Evolutionary conservation across 2,888 invertebrate genomes (phyloP), one percentile per base, ranked within the genome.

Genomic region (Mythimna loreyi): DNA sequence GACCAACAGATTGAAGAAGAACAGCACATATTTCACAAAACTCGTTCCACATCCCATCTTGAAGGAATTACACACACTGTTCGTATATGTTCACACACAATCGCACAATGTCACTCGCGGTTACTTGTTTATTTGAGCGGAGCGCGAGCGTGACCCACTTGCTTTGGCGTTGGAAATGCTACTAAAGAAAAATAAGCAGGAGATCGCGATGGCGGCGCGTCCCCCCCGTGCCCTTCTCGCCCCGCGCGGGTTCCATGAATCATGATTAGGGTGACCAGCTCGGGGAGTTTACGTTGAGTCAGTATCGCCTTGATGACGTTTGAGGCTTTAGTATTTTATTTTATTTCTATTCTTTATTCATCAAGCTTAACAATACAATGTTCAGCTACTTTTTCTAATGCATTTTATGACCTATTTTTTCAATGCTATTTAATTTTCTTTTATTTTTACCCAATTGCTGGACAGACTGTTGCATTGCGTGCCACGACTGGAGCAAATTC

Each of bases 11-110:
- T 98, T 98, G 96, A 98, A 97, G 93, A 97, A 96, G 92, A 98
- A 98, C 87, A 98, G 97, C 86, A 98, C 96, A 93, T 98, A 98
- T 96, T 98, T 98, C 91, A 98, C 97, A 94, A 97, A 97, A 92
- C 97, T 97, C 94, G 97, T 97, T 91, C 97, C 97, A 93, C 97
- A 97, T 95, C 96, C 96, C 97, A 97, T 97, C 89, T 94, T 96
- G 91, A 90, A 87, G 83, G 66, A 75, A 62, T 72, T 61, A 56
- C 71, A 75, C 90, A 97, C 97, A 92, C 97, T 85, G 75, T 84
- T 82, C 74, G 77, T 82, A 78, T 83, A 78, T 81, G 83, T 87
- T 92, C 91, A 92, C 93, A 92, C 93, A 92, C 87, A 92, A 92
- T 88, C 89, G 88, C 92, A 91, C 92, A 90, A 91, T 88, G 85